Conservation (phyloP, 2,888 invertebrate genomes). For the Tinea semifulvella region DNA sequence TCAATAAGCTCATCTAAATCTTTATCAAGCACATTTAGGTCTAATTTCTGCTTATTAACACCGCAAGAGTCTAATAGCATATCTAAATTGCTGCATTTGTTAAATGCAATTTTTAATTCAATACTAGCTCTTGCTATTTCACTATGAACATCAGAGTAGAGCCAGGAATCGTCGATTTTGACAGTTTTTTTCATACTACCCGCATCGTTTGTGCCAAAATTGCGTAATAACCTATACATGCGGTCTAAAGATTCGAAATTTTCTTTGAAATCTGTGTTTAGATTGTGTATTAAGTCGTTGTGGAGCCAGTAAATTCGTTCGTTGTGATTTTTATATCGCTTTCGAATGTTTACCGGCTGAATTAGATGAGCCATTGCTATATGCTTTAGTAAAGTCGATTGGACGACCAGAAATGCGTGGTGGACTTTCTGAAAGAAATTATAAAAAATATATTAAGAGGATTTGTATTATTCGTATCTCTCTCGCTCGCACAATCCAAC, state of each 20-base stretch:
- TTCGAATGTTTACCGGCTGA: constrained; percentile 28
- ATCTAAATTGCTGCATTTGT: constrained; percentile 47
- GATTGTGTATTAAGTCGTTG: constrained; percentile 31
- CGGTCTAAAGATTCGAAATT: constrained; percentile 41
- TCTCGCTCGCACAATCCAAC: no score
- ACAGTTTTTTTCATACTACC: constrained; percentile 29
- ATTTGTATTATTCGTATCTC: no score
- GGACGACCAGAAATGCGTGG: constrained; percentile 53
- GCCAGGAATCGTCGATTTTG: constrained; percentile 41
- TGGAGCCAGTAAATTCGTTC: constrained; percentile 56
- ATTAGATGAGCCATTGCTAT: constrained; percentile 47
- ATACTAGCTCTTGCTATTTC: constrained; percentile 42
- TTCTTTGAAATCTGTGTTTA: constrained; percentile 35
- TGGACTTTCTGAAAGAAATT: constrained; percentile 50
- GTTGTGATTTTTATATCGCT: constrained; percentile 47
- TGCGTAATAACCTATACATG: constrained; percentile 52
- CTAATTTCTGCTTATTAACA: constrained; percentile 40
- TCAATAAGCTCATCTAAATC: constrained; percentile 52
- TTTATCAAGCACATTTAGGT: constrained; percentile 39
- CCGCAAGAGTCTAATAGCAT: constrained; percentile 54
- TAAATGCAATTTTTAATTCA: constrained; percentile 44
- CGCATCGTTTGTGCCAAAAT: constrained; percentile 35
- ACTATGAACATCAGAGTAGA: constrained; percentile 53
- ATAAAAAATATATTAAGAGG: no score
- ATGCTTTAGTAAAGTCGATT: constrained; percentile 51